phyloP scores from a whole-genome alignment of 2,888 invertebrate genomes.

The Cataglyphis cursor region DNA sequence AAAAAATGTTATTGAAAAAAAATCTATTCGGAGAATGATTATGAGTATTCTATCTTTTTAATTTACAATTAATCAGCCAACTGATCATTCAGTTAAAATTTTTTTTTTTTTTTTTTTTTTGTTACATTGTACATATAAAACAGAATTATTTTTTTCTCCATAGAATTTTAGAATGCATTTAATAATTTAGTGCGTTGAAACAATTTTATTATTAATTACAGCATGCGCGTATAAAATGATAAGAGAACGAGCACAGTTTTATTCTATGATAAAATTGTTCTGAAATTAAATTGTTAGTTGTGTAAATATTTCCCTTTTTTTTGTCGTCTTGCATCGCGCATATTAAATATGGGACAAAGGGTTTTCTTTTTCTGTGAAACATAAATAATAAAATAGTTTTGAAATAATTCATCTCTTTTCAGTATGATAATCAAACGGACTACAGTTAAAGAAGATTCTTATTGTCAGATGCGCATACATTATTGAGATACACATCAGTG shows the following conservation, averaged over 20 bases:
- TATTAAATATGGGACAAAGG: constrained; percentile 6
- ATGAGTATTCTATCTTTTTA: not conserved
- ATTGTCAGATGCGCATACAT: constrained; percentile 34
- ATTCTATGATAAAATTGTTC: constrained; percentile 22
- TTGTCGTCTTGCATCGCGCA: not conserved
- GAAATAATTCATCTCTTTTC: constrained; percentile 15
- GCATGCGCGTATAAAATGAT: not conserved
- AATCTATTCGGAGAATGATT: not conserved
- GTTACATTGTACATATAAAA: not conserved
- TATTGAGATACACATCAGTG: constrained; percentile 42
- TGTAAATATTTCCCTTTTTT: not conserved
- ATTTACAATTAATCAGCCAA: not conserved
- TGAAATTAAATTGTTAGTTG: constrained; percentile 28
- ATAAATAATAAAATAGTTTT: constrained; percentile 38
- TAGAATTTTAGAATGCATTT: not conserved
- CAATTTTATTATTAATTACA: constrained; percentile 20
- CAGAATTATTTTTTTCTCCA: not conserved
- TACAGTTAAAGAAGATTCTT: constrained; percentile 40
- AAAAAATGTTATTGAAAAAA: not conserved
- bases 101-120: not conserved
- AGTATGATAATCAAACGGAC: not conserved
- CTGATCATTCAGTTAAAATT: not conserved
- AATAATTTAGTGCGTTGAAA: not conserved
- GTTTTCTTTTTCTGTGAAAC: not conserved
- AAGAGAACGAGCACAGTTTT: not conserved